Evolutionary conservation across 2,113 vertebrate genomes (phyloP), one percentile per base, ranked within the genome.

Genomic region (Atlantisia rogersi): DNA sequence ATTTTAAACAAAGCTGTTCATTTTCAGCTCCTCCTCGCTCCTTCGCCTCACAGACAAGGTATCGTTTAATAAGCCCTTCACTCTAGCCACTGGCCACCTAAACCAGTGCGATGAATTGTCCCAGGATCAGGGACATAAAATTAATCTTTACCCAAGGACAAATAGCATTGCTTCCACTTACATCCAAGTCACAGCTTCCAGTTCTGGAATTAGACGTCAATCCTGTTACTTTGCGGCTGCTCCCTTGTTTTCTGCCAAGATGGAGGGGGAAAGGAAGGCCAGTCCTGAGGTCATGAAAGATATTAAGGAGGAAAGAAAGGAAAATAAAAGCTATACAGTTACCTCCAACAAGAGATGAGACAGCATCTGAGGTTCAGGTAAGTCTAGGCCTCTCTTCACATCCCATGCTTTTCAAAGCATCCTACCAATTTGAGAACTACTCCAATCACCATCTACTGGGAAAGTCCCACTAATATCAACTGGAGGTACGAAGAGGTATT

Each of bases 61-160:
- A 81, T n/a, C n/a, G 18, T 46, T 46, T 77, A 77, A 85, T 29
- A 92, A 73, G 17, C 7, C 28, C 21, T 77, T 86, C 55, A 26
- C 17, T 77, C 55, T 10, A 44, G 71, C 55, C 12, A 3, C 71
- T 53, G 50, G 65, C 31, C 17, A 35, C 26, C 75, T 60, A 60
- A 46, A 88, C 44, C 56, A 86, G 80, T 35, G 52, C 2, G 0
- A 74, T 52, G 58, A 59, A 62, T 63, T 44, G 71, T 37, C 52
- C 52, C 17, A 22, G 35, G n/a, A n/a, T 84, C 52, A 65, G 59
- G 68, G 68, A 64, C 26, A n/a, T n/a, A 60, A 93, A 96, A 92
- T 82, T 75, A 86, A 42, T 86, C 78, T 95, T 94, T 75, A 95
- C 75, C 88, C 60, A 76, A 90, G 87, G 81, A 81, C 63, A 91